Conservation (phyloP, 2,888 invertebrate genomes). For the Tenodera sinensis region DNA sequence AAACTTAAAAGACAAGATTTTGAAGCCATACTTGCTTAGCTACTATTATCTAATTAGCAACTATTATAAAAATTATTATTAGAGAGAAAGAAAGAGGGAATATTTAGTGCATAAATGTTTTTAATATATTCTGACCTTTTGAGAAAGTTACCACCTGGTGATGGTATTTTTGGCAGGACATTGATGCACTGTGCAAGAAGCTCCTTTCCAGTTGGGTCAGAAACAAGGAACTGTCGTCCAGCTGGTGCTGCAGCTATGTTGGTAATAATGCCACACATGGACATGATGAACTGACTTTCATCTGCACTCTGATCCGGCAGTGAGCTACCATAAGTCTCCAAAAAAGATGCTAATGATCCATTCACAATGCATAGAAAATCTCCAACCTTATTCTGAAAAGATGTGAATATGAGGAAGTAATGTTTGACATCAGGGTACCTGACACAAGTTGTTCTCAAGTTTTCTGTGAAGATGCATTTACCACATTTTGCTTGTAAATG, state of each 20-base stretch:
- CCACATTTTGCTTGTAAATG: too few relatives aligned
- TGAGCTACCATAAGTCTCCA: constrained; percentile 41
- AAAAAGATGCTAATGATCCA: constrained; percentile 42
- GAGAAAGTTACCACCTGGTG: constrained; percentile 39
- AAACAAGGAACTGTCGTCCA: constrained; percentile 43
- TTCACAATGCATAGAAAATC: constrained; percentile 43
- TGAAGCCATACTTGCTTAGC: too few relatives aligned
- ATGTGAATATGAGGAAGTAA: neutral
- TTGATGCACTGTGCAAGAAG: constrained; percentile 41
- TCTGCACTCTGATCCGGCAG: constrained; percentile 41
- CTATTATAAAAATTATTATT: too few relatives aligned
- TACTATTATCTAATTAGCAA: neutral
- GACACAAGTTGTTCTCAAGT: too few relatives aligned
- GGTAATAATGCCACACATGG: constrained; percentile 43
- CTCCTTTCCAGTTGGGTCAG: constrained; percentile 40
- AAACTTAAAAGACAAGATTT: too few relatives aligned
- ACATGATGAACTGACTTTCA: constrained; percentile 44
- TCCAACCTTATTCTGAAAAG: constrained; percentile 37
- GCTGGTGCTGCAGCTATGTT: constrained; percentile 43
- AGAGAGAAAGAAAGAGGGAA: too few relatives aligned
- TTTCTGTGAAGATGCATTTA: too few relatives aligned
- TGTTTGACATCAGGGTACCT: neutral
- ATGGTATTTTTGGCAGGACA: constrained; percentile 39
- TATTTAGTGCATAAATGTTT: neutral
- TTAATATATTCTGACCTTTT: constrained; percentile 37